Conservation (phyloP, 2,113 vertebrate genomes). For the Gambusia affinis region DNA sequence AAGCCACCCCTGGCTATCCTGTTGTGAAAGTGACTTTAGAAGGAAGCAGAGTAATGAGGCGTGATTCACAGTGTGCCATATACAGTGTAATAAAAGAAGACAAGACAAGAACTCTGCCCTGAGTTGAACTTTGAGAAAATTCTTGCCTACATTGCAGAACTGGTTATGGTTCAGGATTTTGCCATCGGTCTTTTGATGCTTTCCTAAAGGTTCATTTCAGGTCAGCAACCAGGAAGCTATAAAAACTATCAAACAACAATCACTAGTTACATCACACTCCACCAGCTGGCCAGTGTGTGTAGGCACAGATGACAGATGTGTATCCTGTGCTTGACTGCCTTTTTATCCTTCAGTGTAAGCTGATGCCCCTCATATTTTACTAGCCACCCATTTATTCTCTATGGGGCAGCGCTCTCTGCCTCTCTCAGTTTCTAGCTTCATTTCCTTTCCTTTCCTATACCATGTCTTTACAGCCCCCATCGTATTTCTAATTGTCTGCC, state of each 20-base stretch:
- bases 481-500: slow-evolving; percentile 32
- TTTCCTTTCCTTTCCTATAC: slow-evolving; percentile 22
- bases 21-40: neutral
- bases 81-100: neutral
- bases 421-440: slow-evolving; percentile 1
- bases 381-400: slow-evolving; percentile 70
- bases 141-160: neutral
- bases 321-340: slow-evolving; percentile 64
- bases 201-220: slow-evolving; percentile 24
- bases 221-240: slow-evolving; percentile 23
- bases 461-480: slow-evolving; percentile 40
- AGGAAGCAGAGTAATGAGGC: neutral
- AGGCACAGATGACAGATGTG: slow-evolving; percentile 65
- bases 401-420: slow-evolving; percentile 39
- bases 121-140: neutral
- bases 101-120: neutral
- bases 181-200: neutral
- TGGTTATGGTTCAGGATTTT: neutral
- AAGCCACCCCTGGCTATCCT: neutral
- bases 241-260: slow-evolving; percentile 46
- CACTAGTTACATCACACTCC: slow-evolving; percentile 61
- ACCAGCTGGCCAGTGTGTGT: slow-evolving; percentile 52
- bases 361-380: slow-evolving; percentile 74
- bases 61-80: neutral
- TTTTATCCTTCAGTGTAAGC: slow-evolving; percentile 70